These are phyloP conservation scores for Catostomus latipinnis DNA, from an alignment of 2,797 vertebrate genomes.

Conservation along the genomic window DNA sequence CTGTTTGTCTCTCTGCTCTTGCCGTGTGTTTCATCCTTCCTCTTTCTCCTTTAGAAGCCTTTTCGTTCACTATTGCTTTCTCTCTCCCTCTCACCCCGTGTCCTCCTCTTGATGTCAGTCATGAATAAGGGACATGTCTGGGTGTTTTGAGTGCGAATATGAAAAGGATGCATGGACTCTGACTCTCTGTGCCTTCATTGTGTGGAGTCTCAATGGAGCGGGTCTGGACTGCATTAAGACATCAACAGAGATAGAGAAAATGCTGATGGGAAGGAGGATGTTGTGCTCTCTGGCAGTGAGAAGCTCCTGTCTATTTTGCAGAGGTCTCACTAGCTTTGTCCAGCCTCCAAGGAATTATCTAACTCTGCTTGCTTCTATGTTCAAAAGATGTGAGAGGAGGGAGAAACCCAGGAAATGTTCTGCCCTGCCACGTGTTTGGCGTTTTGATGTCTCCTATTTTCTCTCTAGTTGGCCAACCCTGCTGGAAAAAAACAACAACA, in stretches of 20 bases:
- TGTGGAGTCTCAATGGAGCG: conserved; percentile 29
- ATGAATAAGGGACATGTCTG: conserved; percentile 52
- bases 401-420: conserved; percentile 17
- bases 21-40: conserved; percentile 31
- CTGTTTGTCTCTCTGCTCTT: conserved; percentile 50
- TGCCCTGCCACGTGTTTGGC: neutral
- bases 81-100: conserved; percentile 36
- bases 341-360: conserved; percentile 17
- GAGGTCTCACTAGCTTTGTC: conserved; percentile 23
- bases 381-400: conserved; percentile 11
- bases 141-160: conserved; percentile 40
- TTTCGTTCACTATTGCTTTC: conserved; percentile 25
- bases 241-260: conserved; percentile 43
- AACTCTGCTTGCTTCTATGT: conserved; percentile 1
- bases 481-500: too few relatives aligned
- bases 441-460: neutral
- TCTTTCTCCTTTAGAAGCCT: conserved; percentile 40
- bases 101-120: conserved; percentile 43
- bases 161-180: conserved; percentile 47
- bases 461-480: neutral
- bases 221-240: conserved; percentile 56
- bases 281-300: conserved; percentile 32
- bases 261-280: conserved; percentile 25
- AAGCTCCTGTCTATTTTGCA: conserved; percentile 20
- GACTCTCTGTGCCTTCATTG: conserved; percentile 46